These are phyloP conservation scores for Pipra filicauda DNA, from an alignment of 2,113 vertebrate genomes.

Conservation along the genomic window DNA sequence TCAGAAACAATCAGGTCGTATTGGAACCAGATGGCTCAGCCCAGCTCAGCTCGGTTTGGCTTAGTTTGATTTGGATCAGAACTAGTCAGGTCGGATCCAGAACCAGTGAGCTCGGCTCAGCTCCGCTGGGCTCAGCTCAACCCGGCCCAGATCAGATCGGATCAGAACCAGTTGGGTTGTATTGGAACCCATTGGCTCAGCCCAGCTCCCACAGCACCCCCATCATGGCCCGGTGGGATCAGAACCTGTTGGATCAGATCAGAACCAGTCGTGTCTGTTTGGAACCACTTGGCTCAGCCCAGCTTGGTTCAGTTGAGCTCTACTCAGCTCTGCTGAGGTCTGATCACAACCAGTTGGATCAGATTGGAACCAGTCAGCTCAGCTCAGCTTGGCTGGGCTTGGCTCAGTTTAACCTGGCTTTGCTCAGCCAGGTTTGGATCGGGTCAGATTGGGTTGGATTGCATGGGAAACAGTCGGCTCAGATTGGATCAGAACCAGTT, in stretches of 20 bases:
- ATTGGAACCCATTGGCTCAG: not conserved
- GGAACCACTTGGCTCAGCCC: not conserved
- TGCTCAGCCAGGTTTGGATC: no score
- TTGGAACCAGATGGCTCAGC: not conserved
- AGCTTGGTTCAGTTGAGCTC: no score
- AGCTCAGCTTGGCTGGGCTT: no score
- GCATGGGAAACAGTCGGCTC: not conserved
- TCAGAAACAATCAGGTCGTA: not conserved
- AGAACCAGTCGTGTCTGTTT: not conserved
- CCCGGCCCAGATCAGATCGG: not conserved
- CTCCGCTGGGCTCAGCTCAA: not conserved
- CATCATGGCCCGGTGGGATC: no score
- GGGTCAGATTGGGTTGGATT: not conserved
- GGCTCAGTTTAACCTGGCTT: no score
- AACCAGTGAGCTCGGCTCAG: no score
- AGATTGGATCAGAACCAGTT: not conserved
- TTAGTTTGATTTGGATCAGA: no score
- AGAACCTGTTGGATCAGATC: no score
- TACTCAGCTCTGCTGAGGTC: not conserved
- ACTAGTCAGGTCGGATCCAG: no score
- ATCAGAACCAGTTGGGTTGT: not conserved
- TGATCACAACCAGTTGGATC: no score
- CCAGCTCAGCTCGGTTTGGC: rapidly evolving
- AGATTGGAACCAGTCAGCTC: no score
- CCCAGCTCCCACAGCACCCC: no score